phyloP scores from a whole-genome alignment of 1,140 invertebrate species.

The Aphelinus certus region DNA sequence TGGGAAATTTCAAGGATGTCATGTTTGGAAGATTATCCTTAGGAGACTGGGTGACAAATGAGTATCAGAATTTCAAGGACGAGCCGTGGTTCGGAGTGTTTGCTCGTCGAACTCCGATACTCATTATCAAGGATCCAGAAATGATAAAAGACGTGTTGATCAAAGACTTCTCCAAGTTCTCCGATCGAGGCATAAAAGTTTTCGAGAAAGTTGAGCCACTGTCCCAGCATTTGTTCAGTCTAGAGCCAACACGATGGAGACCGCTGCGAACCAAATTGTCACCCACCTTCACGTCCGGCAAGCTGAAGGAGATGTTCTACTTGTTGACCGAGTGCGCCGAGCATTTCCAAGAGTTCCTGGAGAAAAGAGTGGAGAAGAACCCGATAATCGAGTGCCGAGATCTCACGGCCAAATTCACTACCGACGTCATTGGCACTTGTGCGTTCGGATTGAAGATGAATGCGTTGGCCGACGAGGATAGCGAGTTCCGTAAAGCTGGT shows the following conservation, averaged over 20 bases:
- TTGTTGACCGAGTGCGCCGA: slow-evolving; percentile 57
- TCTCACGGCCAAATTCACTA: slow-evolving; percentile 60
- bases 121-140: slow-evolving; percentile 62
- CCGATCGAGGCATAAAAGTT: slow-evolving; percentile 53
- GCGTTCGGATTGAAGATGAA: slow-evolving; percentile 71
- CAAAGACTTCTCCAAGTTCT: slow-evolving; percentile 64
- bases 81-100: slow-evolving; percentile 62
- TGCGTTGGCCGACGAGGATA: slow-evolving; percentile 64
- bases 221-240: slow-evolving; percentile 51
- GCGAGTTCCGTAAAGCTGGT: slow-evolving; percentile 64
- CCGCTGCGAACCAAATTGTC: slow-evolving; percentile 64
- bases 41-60: slow-evolving; percentile 21
- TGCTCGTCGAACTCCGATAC: slow-evolving; percentile 49
- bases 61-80: slow-evolving; percentile 48
- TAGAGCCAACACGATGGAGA: slow-evolving; percentile 63
- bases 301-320: slow-evolving; percentile 65
- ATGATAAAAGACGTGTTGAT: slow-evolving; percentile 64
- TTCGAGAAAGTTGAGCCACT: slow-evolving; percentile 55
- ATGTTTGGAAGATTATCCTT: slow-evolving; percentile 37
- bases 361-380: slow-evolving; percentile 30
- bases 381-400: slow-evolving; percentile 46
- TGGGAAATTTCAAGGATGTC: slow-evolving; percentile 54
- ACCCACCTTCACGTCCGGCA: slow-evolving; percentile 64
- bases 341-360: slow-evolving; percentile 58
- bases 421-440: slow-evolving; percentile 68